Base-by-base conservation (phyloP, 2,797 vertebrate species). In the Gila robusta region DNA sequence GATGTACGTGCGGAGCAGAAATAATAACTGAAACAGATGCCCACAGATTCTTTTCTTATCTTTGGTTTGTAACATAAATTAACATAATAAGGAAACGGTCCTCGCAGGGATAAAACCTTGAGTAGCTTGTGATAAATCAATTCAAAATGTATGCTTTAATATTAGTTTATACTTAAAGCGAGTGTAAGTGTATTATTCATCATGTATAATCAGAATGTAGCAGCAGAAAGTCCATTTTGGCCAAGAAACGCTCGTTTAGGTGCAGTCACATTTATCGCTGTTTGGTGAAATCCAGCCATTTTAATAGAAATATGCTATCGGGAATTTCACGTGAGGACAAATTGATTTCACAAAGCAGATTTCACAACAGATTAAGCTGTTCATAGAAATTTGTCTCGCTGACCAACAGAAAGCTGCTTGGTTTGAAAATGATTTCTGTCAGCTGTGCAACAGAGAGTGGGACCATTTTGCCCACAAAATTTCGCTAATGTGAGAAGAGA, bases 21-120 rank as follows among this genome's bases (percentile, higher is more conserved):
- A 62, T 62, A 87, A 84, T 77, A 56, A 87, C 39, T 14, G 23
- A 44, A 35, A 19, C 79, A 17, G 44, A 39, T 67, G 28, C 71
- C 70, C 56, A 74, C 81, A 70, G 10, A 21, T 19, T 74, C 12
- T 79, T 37, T n/a, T 74, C 28, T 84, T 26, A 86, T 21, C 21
- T 66, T 41, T 66, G 21, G 19, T 23, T 35, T 73, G 14, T n/a
- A 35, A 47, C 6, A 17, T 56, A 54, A 21, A 26, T 44, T 23
- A 28, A 32, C 2, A 17, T 44, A 19, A 56, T 10, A 11, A 39
- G n/a, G 19, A 3, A 82, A 62, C 1, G 4, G 9, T 0, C 23
- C n/a, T 12, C 44, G 35, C 28, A n/a, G 3, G 35, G 1, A 52
- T 10, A 81, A 21, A 77, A 35, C 5, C 21, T 35, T 78, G 21